These are phyloP conservation scores for Sebastes steindachneri DNA, from an alignment of 2,797 vertebrate species.

Conservation along the genomic window DNA sequence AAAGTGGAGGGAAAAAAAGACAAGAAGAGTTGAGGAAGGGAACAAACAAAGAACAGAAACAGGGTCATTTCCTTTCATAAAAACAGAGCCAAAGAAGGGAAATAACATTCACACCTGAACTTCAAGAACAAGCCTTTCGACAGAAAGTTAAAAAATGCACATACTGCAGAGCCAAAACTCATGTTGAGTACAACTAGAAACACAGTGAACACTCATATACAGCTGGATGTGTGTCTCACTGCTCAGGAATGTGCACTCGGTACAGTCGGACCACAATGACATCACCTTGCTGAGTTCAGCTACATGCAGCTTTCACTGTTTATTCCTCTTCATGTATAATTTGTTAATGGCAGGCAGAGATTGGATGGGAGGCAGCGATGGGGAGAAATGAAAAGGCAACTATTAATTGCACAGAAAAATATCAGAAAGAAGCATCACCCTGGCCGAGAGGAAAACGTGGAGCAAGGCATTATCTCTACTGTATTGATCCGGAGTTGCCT, in stretches of 20 bases:
- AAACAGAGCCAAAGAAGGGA: conserved; percentile 1
- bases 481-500: conserved; percentile 33
- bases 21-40: conserved; percentile 30
- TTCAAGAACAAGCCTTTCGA: neutral
- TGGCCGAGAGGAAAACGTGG: neutral
- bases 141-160: conserved; percentile 3
- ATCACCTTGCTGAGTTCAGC: conserved; percentile 75
- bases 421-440: conserved; percentile 6
- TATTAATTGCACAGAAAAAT: conserved; percentile 10
- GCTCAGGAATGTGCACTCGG: conserved; percentile 78
- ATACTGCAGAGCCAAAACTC: neutral
- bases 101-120: conserved; percentile 13
- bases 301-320: conserved; percentile 42
- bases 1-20: conserved; percentile 66
- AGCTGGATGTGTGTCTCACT: conserved; percentile 74
- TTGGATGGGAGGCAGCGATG: neutral
- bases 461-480: neutral
- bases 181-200: conserved; percentile 20
- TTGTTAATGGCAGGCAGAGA: conserved; percentile 12
- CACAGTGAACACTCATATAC: conserved; percentile 38
- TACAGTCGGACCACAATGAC: conserved; percentile 77
- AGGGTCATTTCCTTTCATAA: conserved; percentile 32
- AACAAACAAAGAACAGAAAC: conserved; percentile 37
- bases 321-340: conserved; percentile 31
- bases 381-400: conserved; percentile 14